Conservation (phyloP, 2,797 vertebrate species). For the Helicolenus hilgendorfi region DNA sequence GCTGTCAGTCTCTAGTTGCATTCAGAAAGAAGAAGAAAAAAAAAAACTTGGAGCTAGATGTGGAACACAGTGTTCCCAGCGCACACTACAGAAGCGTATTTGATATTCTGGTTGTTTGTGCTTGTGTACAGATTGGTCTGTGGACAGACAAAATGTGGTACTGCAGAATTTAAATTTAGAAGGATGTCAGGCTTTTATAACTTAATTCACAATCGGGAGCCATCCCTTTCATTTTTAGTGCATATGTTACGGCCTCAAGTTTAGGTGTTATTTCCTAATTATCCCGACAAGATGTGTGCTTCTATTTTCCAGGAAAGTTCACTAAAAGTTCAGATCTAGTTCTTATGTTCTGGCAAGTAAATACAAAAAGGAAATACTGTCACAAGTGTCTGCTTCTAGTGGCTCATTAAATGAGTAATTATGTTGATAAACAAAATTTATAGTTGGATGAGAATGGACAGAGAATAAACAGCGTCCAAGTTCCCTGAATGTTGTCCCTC, state of each 20-base stretch:
- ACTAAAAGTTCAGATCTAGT: background rate
- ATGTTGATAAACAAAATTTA: slow-evolving; percentile 50
- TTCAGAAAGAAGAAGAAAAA: slow-evolving; percentile 6
- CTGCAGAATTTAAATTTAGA: slow-evolving; percentile 35
- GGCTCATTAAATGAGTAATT: slow-evolving; percentile 41
- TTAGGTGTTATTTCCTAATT: background rate
- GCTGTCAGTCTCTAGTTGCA: slow-evolving; percentile 30
- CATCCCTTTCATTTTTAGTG: background rate
- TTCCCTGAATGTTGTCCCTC: slow-evolving; percentile 40
- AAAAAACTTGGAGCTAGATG: slow-evolving; percentile 29
- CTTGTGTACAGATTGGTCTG: slow-evolving; percentile 47
- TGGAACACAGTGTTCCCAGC: slow-evolving; percentile 63
- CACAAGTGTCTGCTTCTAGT: slow-evolving; percentile 21
- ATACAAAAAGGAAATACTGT: slow-evolving; percentile 19
- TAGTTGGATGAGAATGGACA: slow-evolving; percentile 37
- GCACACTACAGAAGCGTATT: slow-evolving; percentile 29
- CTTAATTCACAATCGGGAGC: background rate
- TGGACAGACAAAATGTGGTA: slow-evolving; percentile 40
- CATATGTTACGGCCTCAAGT: background rate
- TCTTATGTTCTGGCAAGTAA: background rate
- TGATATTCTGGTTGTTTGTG: slow-evolving; percentile 56
- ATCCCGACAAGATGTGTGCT: background rate
- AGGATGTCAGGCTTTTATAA: background rate
- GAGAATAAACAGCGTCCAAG: slow-evolving; percentile 46
- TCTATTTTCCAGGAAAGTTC: background rate